phyloP scores from a whole-genome alignment of 1,140 invertebrate species.

The Drosophila neocordata region DNA sequence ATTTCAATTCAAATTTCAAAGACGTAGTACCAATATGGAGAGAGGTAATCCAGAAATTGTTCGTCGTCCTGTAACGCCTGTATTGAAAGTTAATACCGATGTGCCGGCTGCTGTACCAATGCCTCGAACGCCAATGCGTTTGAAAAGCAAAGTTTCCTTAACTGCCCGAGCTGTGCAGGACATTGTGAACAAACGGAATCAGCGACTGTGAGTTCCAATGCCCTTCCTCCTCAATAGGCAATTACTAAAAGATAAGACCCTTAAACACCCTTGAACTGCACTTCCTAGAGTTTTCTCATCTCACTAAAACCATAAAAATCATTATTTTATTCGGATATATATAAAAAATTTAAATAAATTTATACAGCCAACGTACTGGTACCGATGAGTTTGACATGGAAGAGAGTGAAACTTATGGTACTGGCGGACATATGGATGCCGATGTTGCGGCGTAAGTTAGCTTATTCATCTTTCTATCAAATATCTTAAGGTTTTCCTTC shows the following conservation, averaged over 20 bases:
- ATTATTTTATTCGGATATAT: background rate
- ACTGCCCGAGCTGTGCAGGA: constrained; percentile 74
- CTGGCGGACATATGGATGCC: constrained; percentile 56
- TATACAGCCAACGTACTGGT: constrained; percentile 63
- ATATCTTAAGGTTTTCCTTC: too few species aligned
- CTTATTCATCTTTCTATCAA: background rate
- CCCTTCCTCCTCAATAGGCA: background rate
- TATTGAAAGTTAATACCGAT: constrained; percentile 67
- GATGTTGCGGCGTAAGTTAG: constrained; percentile 72
- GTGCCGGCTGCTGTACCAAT: constrained; percentile 66
- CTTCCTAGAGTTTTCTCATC: constrained; percentile 16
- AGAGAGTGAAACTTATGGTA: constrained; percentile 73
- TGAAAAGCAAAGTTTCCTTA: constrained; percentile 69
- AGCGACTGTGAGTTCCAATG: constrained; percentile 61
- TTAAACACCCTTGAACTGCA: background rate
- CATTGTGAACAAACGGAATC: constrained; percentile 69
- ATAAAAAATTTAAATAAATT: background rate
- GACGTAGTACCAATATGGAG: constrained; percentile 70
- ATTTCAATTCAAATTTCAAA: constrained; percentile 40
- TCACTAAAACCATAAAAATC: constrained; percentile 10
- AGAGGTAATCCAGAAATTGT: constrained; percentile 60
- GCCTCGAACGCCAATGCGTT: constrained; percentile 75
- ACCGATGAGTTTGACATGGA: constrained; percentile 76
- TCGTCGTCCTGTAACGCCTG: constrained; percentile 75
- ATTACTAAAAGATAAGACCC: background rate